Base-by-base conservation (phyloP, 2,797 vertebrate genomes). In the Rhinatrema bivittatum region DNA sequence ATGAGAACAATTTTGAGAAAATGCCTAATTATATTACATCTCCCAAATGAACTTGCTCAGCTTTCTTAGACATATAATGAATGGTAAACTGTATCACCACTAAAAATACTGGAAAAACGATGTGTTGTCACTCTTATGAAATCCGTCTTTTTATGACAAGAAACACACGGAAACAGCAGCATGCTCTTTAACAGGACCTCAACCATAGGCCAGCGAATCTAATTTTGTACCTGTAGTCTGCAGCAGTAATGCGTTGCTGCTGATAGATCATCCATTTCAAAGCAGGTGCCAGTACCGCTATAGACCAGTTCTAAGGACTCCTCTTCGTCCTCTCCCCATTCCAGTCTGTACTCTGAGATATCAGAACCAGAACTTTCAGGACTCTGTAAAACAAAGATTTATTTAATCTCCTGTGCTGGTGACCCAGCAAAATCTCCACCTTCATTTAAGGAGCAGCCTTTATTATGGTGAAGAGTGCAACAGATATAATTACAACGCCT, bases 281-380 rank as follows among this genome's bases (percentile, higher is more conserved):
- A 98, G 76, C 76, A 74, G 3, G 89, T 87, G 20, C 88, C 89
- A 5, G 82, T 66, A 26, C 94, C 95, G 0, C 62, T 86, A 54
- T 97, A 97, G 20, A 87, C 69, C 14, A 90, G 73, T 61, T 95
- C 91, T 70, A 94, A 82, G 42, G 86, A 81, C 3, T 91, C 89
- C 6, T 82, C 79, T 39, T 91, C 88, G 13, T 86, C 82, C 45
- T 84, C 83, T 46, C 89, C 90, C 94, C 94, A 99, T 64, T 95
- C 91, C 74, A 99, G 70, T 55, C 87, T 86, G 74, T 96, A 99
- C 62, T 91, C 91, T 2, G 93, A 94, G 72, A 99, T 87, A 65
- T 97, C 95, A 3, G 87, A 83, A 26, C 93, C 93, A 13, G 87
- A 92, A 59, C 87, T 89, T 53, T 94, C 91, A 0, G 91, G 90